These are phyloP conservation scores for Microchrysa polita DNA, from an alignment of 2,888 invertebrate species.

Conservation along the genomic window DNA sequence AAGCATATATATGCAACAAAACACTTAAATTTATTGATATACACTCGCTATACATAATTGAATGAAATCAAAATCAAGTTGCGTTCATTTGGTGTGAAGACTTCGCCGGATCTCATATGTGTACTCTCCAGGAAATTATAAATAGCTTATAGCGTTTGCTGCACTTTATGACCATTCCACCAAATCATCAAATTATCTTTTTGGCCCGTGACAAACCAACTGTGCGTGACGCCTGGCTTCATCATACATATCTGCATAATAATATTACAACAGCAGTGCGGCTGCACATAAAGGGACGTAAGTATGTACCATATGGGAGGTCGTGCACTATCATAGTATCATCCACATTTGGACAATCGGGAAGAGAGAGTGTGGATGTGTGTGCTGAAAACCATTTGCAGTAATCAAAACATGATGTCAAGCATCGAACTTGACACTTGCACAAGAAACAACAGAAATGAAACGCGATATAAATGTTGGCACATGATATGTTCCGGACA, in stretches of 20 bases:
- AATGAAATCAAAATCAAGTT: conserved; percentile 25
- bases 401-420: conserved; percentile 43
- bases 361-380: background rate
- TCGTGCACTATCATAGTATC: background rate
- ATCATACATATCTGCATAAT: background rate
- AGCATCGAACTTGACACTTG: conserved; percentile 40
- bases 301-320: too few species aligned
- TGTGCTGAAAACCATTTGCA: conserved; percentile 34
- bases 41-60: conserved; percentile 21
- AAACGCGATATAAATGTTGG: conserved; percentile 28
- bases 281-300: background rate
- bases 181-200: conserved; percentile 35
- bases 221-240: conserved; percentile 27
- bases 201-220: conserved; percentile 35
- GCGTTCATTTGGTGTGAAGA: background rate
- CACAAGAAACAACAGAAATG: conserved; percentile 22
- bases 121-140: conserved; percentile 18
- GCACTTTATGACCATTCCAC: conserved; percentile 16
- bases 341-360: background rate
- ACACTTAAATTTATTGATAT: conserved; percentile 25
- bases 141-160: conserved; percentile 5
- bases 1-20: conserved; percentile 13
- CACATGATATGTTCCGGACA: background rate
- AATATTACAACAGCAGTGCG: background rate
- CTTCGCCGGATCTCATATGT: background rate